These are phyloP conservation scores for Sakesphorus luctuosus DNA, from an alignment of 2,113 vertebrate genomes.

Conservation along the genomic window DNA sequence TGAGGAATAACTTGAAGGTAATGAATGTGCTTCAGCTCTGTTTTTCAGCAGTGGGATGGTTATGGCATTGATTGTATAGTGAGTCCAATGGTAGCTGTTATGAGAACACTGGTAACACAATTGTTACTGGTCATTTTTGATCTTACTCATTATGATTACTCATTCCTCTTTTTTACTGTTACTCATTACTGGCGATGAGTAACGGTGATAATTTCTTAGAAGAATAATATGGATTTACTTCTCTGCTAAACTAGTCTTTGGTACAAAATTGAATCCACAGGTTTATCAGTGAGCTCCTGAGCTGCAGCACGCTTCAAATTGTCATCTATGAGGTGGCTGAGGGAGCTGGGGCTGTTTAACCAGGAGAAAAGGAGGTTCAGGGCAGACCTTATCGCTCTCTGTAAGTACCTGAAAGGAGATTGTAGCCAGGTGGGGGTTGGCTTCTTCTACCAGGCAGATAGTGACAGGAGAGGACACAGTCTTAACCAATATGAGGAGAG, in stretches of 20 bases:
- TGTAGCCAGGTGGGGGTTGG: not conserved
- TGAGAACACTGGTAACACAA: not conserved
- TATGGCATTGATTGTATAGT: not conserved
- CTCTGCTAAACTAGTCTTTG: not conserved
- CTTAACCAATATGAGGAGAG: not conserved
- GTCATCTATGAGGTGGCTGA: not conserved
- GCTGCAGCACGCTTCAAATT: not conserved
- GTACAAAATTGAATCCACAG: not conserved
- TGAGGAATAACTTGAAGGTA: not conserved
- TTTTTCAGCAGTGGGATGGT: not conserved
- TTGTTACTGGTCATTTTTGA: not conserved
- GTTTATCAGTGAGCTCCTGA: not conserved
- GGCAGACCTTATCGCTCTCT: not conserved
- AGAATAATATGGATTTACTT: not conserved
- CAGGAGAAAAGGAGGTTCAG: not conserved
- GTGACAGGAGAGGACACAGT: not conserved
- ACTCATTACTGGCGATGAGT: not conserved
- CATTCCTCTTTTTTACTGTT: not conserved
- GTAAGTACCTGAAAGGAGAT: not conserved
- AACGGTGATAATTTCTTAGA: not conserved
- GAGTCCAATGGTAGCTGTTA: not conserved
- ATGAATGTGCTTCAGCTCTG: not conserved
- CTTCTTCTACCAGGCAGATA: not conserved
- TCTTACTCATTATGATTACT: not conserved
- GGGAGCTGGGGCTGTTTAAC: not conserved